Percentiles rank a stretch among this genome's conserved stretches.
These are phyloP conservation scores for Xiphophorus maculatus DNA, from an alignment of 2,113 vertebrate genomes.

Conservation along the genomic window DNA sequence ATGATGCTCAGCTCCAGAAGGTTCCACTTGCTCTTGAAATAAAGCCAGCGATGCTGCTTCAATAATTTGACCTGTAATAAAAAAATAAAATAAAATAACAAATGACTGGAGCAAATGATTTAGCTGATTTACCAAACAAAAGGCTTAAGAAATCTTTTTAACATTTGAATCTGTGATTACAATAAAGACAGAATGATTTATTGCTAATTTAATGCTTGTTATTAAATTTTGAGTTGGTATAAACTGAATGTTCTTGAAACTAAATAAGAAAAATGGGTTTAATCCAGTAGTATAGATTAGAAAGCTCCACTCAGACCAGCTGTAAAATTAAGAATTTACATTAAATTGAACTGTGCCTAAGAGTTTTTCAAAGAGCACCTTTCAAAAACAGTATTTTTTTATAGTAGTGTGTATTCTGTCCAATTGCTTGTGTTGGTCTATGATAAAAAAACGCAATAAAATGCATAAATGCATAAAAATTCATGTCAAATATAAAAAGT, in stretches of 20 bases:
- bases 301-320: neutral
- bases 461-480: neutral
- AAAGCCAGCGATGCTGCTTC: conserved; percentile 83
- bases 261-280: neutral
- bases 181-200: neutral
- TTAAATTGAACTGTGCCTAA: no score
- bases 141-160: neutral
- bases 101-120: neutral
- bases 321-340: neutral
- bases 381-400: no score
- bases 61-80: conserved; percentile 83
- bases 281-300: no score
- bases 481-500: neutral
- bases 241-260: neutral
- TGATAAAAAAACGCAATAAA: neutral
- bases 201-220: neutral
- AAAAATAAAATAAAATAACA: neutral
- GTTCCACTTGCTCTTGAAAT: conserved; percentile 89
- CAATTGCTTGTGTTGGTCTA: neutral
- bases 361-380: no score
- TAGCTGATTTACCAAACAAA: neutral
- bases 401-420: no score
- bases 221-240: no score
- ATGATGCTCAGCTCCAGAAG: conserved; percentile 88
- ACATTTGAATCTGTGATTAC: neutral